Conservation (phyloP, 2,113 vertebrate genomes). For the Ginglymostoma cirratum region DNA sequence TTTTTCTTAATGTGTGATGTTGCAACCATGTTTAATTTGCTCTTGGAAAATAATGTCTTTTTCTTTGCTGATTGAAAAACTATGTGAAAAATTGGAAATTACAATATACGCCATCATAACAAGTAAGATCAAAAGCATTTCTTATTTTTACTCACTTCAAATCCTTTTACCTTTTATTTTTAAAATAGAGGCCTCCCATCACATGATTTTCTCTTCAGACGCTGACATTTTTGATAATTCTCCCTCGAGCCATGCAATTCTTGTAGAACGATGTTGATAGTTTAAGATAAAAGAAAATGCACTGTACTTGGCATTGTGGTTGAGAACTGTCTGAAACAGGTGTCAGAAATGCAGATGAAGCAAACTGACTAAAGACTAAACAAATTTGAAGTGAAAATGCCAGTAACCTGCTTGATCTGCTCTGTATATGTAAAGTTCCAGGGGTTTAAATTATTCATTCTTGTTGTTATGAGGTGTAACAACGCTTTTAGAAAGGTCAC, state of each 20-base stretch:
- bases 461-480: constrained; percentile 3
- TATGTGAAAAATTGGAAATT: neutral
- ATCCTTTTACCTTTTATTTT: neutral
- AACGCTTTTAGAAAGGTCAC: neutral
- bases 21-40: neutral
- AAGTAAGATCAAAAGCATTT: neutral
- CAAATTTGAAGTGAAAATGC: constrained; percentile 98
- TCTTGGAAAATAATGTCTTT: neutral
- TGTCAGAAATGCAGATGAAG: constrained; percentile 98
- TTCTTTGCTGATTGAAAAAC: neutral
- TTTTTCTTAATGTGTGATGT: neutral
- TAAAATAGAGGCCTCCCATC: neutral
- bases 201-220: neutral
- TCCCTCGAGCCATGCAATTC: constrained; percentile 62
- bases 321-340: constrained; percentile 81
- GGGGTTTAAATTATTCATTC: constrained; percentile 85
- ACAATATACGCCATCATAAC: neutral
- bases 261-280: constrained; percentile 57
- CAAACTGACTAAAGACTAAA: constrained; percentile 89
- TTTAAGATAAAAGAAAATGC: constrained; percentile 75
- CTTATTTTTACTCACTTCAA: neutral
- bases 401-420: constrained; percentile 72
- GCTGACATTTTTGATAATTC: constrained; percentile 54
- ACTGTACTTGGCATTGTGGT: constrained; percentile 48
- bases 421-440: constrained; percentile 74